Evolutionary conservation across 2,888 invertebrate species (phyloP).

Genomic region (Heteromurus nitidus): DNA sequence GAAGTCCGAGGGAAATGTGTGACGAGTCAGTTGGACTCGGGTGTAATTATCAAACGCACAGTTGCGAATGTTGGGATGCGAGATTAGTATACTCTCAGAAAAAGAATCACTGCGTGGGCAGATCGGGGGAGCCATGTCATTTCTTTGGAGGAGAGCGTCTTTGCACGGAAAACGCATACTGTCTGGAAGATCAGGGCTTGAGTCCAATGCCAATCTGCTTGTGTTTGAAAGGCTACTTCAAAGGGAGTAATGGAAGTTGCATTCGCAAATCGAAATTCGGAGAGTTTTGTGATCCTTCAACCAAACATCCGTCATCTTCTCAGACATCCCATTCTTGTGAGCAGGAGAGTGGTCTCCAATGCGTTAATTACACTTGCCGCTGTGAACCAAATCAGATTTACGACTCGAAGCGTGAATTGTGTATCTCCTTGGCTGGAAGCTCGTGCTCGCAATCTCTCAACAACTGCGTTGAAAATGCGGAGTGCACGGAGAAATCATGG

Average conservation of each 20-base stretch:
- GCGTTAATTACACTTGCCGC: conserved; percentile 56
- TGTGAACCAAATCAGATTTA: conserved; percentile 63
- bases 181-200: conserved; percentile 55
- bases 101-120: conserved; percentile 56
- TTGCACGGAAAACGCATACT: conserved; percentile 65
- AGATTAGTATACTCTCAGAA: conserved; percentile 47
- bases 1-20: conserved; percentile 50
- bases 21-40: conserved; percentile 54
- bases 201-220: conserved; percentile 60
- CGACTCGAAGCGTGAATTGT: conserved; percentile 55
- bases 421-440: conserved; percentile 56
- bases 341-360: conserved; percentile 58
- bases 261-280: conserved; percentile 51
- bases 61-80: conserved; percentile 63
- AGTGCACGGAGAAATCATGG: conserved; percentile 64
- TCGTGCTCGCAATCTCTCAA: conserved; percentile 56
- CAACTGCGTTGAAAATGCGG: conserved; percentile 63
- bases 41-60: conserved; percentile 50
- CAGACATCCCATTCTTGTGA: conserved; percentile 26
- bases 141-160: conserved; percentile 56
- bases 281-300: conserved; percentile 56
- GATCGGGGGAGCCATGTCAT: conserved; percentile 58
- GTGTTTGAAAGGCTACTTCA: conserved; percentile 66
- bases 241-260: conserved; percentile 61
- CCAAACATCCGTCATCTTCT: conserved; percentile 34